These are phyloP conservation scores for Strongylocentrotus purpuratus DNA, from an alignment of 35 echinoderm and acorn worm genomes.

Conservation along the genomic window DNA sequence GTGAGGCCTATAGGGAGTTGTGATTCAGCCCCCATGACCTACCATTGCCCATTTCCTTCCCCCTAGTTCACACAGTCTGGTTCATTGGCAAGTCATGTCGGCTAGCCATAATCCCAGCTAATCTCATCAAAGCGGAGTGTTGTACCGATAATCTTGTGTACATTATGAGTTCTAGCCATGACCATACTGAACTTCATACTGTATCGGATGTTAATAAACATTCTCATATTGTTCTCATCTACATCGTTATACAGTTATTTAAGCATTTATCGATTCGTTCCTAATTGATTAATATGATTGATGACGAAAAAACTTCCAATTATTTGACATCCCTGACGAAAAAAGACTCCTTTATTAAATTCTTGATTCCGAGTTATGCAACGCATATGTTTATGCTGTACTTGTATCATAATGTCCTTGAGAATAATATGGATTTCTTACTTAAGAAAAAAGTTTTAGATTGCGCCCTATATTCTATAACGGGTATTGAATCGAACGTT, in stretches of 20 bases:
- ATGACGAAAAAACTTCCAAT: too few relatives aligned
- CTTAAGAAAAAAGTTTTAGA: too few relatives aligned
- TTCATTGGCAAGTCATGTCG: not conserved
- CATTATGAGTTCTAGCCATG: not conserved
- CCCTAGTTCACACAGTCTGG: not conserved
- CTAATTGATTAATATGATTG: too few relatives aligned
- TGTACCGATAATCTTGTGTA: not conserved
- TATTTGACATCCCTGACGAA: too few relatives aligned
- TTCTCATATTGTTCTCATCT: not conserved
- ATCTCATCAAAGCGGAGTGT: not conserved
- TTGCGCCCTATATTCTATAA: too few relatives aligned
- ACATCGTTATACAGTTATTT: not conserved
- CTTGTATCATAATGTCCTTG: too few relatives aligned
- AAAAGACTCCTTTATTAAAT: too few relatives aligned
- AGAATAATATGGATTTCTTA: too few relatives aligned
- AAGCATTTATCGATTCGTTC: too few relatives aligned
- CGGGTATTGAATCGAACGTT: too few relatives aligned
- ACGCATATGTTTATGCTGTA: too few relatives aligned
- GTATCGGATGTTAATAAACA: not conserved
- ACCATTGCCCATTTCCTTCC: not conserved
- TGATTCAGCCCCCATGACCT: constrained; percentile 7
- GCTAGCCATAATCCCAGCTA: not conserved
- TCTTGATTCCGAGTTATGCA: too few relatives aligned
- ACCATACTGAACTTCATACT: not conserved
- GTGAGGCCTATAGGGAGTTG: not conserved